These are phyloP conservation scores for Athrips mouffetella DNA, from an alignment of 2,888 invertebrate species.

Conservation along the genomic window DNA sequence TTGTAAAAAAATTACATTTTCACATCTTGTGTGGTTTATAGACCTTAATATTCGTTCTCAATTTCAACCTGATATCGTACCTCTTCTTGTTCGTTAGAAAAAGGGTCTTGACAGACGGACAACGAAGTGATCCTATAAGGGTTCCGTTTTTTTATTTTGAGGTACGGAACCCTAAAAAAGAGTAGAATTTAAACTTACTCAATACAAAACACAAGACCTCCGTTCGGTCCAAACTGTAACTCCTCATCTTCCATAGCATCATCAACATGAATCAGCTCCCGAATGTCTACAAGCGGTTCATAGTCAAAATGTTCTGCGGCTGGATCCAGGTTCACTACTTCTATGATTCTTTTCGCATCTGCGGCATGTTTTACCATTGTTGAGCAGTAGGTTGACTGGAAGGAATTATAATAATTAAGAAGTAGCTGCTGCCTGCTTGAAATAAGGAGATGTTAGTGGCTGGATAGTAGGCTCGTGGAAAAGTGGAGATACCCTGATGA, in stretches of 20 bases:
- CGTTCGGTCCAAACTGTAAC: constrained; percentile 96
- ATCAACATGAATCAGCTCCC: constrained; percentile 94
- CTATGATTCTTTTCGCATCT: constrained; percentile 84
- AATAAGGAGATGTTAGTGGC: no score
- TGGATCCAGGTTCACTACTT: constrained; percentile 97
- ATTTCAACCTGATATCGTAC: no score
- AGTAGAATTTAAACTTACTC: constrained; percentile 79
- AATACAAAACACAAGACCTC: constrained; percentile 96
- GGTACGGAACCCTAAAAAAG: background rate
- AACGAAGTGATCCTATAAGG: no score
- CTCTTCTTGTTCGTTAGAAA: no score
- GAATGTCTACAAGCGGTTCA: constrained; percentile 88
- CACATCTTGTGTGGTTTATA: no score
- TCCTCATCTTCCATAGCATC: constrained; percentile 99
- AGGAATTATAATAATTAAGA: constrained; percentile 24
- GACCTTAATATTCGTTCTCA: no score
- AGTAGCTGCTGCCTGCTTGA: no score
- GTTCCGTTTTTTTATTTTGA: no score
- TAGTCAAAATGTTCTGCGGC: constrained; percentile 98
- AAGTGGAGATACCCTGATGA: no score
- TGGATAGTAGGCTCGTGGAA: no score
- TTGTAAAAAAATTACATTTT: no score
- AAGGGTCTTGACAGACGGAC: no score
- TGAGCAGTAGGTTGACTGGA: constrained; percentile 95
- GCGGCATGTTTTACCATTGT: constrained; percentile 91